Conservation (phyloP, 2,888 invertebrate species). For the Eupithecia inturbata region DNA sequence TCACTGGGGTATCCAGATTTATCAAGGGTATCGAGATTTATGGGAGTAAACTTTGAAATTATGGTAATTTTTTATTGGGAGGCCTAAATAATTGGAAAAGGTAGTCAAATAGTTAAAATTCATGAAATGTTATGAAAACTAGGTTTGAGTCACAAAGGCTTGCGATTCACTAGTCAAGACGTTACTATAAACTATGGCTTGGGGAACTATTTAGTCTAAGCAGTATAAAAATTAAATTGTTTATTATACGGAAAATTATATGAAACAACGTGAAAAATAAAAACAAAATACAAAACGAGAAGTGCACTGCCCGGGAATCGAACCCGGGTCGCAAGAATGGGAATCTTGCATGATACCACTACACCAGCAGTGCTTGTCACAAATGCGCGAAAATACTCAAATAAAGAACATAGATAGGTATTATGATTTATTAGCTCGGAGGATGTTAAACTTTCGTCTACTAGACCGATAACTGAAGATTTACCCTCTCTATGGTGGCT, state of each 20-base stretch:
- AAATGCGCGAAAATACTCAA: background rate
- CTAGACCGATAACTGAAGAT: background rate
- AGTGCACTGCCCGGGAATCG: constrained; percentile 96
- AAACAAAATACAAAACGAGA: constrained; percentile 53
- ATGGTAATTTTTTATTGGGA: background rate
- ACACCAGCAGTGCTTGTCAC: constrained; percentile 93
- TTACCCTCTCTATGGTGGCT: no score
- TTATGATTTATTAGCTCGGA: no score
- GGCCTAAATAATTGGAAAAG: background rate
- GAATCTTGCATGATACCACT: constrained; percentile 99
- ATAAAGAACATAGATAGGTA: background rate
- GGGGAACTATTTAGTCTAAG: no score
- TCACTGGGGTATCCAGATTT: constrained; percentile 34
- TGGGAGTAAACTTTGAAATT: background rate
- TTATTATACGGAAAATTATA: no score
- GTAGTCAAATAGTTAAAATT: background rate
- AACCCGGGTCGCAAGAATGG: constrained; percentile 99
- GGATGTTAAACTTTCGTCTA: background rate
- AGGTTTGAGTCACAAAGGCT: background rate
- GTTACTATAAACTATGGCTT: no score
- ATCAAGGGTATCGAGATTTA: constrained; percentile 6
- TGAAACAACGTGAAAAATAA: no score
- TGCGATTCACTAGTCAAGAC: background rate
- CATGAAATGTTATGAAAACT: background rate
- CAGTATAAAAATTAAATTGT: no score